Percentiles rank a stretch among this genome's conserved stretches.
Evolutionary conservation across 2,888 invertebrate genomes (phyloP).

Genomic region (Rotaria magnacalcarata): DNA sequence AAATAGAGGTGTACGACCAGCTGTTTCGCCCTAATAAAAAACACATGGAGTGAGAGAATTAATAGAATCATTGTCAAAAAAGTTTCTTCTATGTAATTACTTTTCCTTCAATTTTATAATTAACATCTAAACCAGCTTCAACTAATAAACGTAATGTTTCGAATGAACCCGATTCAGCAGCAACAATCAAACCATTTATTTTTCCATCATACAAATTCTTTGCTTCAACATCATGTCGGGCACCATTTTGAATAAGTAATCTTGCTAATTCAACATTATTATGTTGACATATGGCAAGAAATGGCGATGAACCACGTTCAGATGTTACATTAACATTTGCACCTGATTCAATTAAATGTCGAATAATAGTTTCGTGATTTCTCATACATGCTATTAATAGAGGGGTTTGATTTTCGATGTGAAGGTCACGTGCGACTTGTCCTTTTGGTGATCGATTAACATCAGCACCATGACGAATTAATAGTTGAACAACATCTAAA

Average conservation of each 20-base stretch:
- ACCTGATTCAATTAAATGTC: conserved; percentile 39
- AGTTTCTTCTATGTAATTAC: not conserved
- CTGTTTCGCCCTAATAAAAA: conserved; percentile 41
- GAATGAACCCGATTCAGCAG: conserved; percentile 46
- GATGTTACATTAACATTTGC: conserved; percentile 45
- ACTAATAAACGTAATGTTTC: conserved; percentile 45
- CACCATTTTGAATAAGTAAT: conserved; percentile 40
- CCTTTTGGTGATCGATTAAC: conserved; percentile 41
- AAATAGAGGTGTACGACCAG: conserved; percentile 46
- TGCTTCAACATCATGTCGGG: conserved; percentile 40
- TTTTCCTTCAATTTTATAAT: conserved; percentile 47
- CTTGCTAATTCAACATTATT: conserved; percentile 39
- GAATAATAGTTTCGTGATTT: conserved; percentile 43
- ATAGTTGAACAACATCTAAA: conserved; percentile 42
- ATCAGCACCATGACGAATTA: conserved; percentile 41
- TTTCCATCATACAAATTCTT: conserved; percentile 46
- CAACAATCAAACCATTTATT: conserved; percentile 46
- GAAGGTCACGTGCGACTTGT: conserved; percentile 40
- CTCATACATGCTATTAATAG: conserved; percentile 46
- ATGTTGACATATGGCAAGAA: conserved; percentile 36
- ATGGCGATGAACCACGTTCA: conserved; percentile 45
- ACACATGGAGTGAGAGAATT: not conserved
- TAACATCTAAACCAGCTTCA: conserved; percentile 45
- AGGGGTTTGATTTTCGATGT: conserved; percentile 44
- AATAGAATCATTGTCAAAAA: not conserved